Base-by-base conservation (phyloP, 2,888 invertebrate species). In the Tinea trinotella region DNA sequence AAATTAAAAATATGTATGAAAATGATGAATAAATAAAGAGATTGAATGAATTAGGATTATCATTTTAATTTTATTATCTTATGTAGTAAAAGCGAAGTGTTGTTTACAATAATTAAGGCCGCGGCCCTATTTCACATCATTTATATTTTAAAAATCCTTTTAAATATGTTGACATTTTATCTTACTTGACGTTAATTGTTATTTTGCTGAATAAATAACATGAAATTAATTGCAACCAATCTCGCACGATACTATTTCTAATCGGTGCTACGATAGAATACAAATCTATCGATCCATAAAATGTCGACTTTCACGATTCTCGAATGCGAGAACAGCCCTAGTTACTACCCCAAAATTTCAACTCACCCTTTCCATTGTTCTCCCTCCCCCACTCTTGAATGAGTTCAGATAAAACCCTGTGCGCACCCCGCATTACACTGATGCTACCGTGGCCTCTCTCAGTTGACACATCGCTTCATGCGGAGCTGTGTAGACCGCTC, bases 401-500 rank as follows among this genome's bases (percentile, higher is more conserved):
- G 40, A 13, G 3, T 7, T 10, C n/a, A 4, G 30, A 30, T 15
- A 3, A 40, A 40, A 40, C 40, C 1, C 40, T 1, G 40, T 1
- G 12, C 40, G 6, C 40, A 13, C 13, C 13, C 13, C 7, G 40
- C 13, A n/a, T 40, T 46, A 46, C 46, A 46, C 19, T 19, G 46
- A 17, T 19, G 46, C 46, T 17, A n/a, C 36, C 17, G 15, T n/a
- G 17, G 46, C 7, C 12, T 3, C 3, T 9, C 7, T 46, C 17
- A 2, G 18, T 18, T 17, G 40, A n/a, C 12, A 15, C 22, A 22
- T 24, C n/a, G 13, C 7, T 15, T 3, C 15, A 15, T 17, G 22
- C 30, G 48, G 10, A 9, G 54, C 19, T 48, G 48, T 54, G 54
- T 48, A 54, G n/a, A 15, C 7, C 46, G 19, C n/a, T 46, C n/a